Evolutionary conservation across 2,797 vertebrate species (phyloP).

Genomic region (Novumbra hubbsi): DNA sequence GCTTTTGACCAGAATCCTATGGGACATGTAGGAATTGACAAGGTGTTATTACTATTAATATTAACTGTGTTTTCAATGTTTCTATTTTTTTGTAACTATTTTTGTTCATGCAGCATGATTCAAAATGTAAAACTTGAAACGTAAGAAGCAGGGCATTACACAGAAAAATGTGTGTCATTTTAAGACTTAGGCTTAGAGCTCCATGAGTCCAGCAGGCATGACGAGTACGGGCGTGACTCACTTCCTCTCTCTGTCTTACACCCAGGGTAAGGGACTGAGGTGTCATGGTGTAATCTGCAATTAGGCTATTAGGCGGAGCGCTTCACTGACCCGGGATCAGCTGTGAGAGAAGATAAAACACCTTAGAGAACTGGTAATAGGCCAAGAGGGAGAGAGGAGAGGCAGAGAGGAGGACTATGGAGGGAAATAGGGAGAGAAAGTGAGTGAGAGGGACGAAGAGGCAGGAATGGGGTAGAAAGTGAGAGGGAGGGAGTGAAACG

Average conservation of each 20-base stretch:
- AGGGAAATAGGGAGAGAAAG: not conserved
- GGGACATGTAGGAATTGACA: too few species aligned
- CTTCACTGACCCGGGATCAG: conserved; percentile 34
- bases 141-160: not conserved
- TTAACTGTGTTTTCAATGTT: too few species aligned
- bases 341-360: conserved; percentile 40
- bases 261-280: conserved; percentile 20
- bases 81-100: too few species aligned
- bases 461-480: not conserved
- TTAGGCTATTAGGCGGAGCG: conserved; percentile 37
- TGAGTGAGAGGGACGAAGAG: not conserved
- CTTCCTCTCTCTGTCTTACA: conserved; percentile 40
- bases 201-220: not conserved
- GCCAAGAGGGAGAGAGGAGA: not conserved
- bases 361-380: conserved; percentile 16
- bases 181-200: not conserved
- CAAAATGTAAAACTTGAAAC: too few species aligned
- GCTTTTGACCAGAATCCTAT: too few species aligned
- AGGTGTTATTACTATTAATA: too few species aligned
- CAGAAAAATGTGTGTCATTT: not conserved
- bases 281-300: conserved; percentile 23
- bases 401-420: not conserved
- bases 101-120: too few species aligned
- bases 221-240: conserved; percentile 12
- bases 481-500: not conserved